Evolutionary conservation across 2,797 vertebrate species (phyloP), one percentile per base, ranked within the genome.

Genomic region (Parotocinclus haroldoi): DNA sequence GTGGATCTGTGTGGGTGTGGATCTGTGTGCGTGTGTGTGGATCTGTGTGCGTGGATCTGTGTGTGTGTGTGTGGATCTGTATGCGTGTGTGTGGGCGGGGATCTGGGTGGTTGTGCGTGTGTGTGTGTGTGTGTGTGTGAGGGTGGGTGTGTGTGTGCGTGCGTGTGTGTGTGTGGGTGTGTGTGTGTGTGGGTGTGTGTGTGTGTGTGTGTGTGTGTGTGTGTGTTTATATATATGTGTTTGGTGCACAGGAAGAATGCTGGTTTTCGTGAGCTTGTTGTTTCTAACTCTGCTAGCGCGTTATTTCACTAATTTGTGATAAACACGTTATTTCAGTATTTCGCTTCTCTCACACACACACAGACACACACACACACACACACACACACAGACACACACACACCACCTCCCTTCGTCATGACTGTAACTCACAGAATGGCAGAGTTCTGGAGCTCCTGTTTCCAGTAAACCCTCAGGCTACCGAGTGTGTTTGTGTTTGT

Each of bases 381-480:
- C 12, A 16, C 58, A 39, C 38, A 56, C 64, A 12, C 67, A 67
- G 62, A 52, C 59, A 71, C 58, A 61, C 74, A 71, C 71, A 39
- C 27, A 17, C 27, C 60, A 49, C 19, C 17, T 17, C 36, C 18
- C 44, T 46, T 66, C 7, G 58, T 19, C 50, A 59, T 56, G 67
- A 78, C 76, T 83, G 78, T 81, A 80, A 81, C 83, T 78, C 27
- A 27, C 27, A 27, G 27, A 27, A 9, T 42, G 40, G 40, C 9
- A 73, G 78, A 78, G 69, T 59, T 57, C 78, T 64, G 65, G 61
- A 59, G 70, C 79, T 80, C 79, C 74, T 84, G 82, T 86, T 86
- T 85, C 83, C 82, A 84, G 80, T 88, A 82, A 87, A 87, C 75
- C 78, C 72, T 55, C 61, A 64, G 72, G 76, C 81, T 88, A 87